phyloP scores from a whole-genome alignment of 2,113 vertebrate species.

The Scomber colias region DNA sequence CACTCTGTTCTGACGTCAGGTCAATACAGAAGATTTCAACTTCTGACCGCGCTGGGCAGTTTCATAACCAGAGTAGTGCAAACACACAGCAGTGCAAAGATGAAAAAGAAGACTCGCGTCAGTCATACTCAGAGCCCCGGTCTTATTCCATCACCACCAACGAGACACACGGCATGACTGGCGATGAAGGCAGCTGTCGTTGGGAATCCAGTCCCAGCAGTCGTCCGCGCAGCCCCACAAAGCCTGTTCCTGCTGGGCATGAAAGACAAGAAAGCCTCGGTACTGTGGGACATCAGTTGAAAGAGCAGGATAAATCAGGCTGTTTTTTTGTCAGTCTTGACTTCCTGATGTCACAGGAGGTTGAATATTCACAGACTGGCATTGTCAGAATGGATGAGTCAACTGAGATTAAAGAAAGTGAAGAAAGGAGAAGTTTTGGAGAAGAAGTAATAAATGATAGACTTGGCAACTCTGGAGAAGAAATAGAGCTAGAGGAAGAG shows the following conservation, averaged over 20 bases:
- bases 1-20: neutral
- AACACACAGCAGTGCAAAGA: conserved; percentile 14
- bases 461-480: neutral
- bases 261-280: conserved; percentile 39
- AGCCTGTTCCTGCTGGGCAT: conserved; percentile 41
- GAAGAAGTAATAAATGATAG: conserved; percentile 11
- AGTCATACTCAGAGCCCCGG: conserved; percentile 32
- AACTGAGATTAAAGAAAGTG: conserved; percentile 10
- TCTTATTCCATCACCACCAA: conserved; percentile 2
- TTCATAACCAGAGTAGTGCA: conserved; percentile 14
- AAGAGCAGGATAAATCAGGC: conserved; percentile 29
- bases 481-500: neutral
- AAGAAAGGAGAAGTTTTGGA: conserved; percentile 6
- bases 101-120: conserved; percentile 47
- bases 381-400: neutral
- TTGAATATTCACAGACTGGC: conserved; percentile 16
- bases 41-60: conserved; percentile 1
- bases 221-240: conserved; percentile 2
- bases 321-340: conserved; percentile 29
- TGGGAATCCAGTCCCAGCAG: conserved; percentile 51
- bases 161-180: conserved; percentile 6
- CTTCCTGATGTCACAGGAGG: conserved; percentile 9
- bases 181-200: conserved; percentile 43
- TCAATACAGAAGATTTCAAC: conserved; percentile 29
- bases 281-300: conserved; percentile 24